Evolutionary conservation across 1,140 invertebrate genomes (phyloP), one percentile per base, ranked within the genome.

Genomic region (Caenorhabditis latens): DNA sequence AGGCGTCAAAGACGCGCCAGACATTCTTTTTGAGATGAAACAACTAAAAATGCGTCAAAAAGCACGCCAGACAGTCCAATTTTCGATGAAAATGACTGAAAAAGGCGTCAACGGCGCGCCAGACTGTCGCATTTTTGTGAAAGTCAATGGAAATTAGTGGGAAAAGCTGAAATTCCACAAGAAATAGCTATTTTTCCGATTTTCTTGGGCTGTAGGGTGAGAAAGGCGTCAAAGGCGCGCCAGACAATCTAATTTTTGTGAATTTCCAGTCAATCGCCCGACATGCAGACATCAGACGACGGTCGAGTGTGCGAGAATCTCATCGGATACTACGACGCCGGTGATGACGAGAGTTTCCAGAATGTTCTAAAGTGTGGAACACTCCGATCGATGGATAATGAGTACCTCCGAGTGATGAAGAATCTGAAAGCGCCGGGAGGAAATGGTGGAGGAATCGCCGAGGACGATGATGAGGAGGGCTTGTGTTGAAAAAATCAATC

Each of bases 321-420:
- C 1, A 87, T 87, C 4, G 61, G 43, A 53, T 83, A 43, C 24
- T 87, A 87, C 46, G 57, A 67, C 0, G 65, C 79, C 8, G 85
- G 84, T 1, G 88, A 89, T 48, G 50, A 89, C 55, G 79, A 86
- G 1, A 57, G 53, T n/a, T 90, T 90, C 87, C 86, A 89, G 55
- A 75, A 84, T 43, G 53, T 65, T 40, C 84, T 90, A 5, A 87
- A 89, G 46, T 82, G 48, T 42, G 88, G 84, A 46, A 61, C 46
- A 7, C 43, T 90, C 5, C 19, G 87, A n/a, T 65, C 61, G 55
- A 90, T 89, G 88, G 89, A 90, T 40, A 90, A 90, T 40, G 89
- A 90, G 85, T 89, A 84, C 82, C 85, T 89, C 14, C 85, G 89
- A 7, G 24, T 89, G 40, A 50, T 53, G 63, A 86, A 87, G 42